Percentiles rank a stretch among this genome's conserved stretches.
Conservation (phyloP, 1,140 invertebrate genomes). For the Andricus grossulariae region DNA sequence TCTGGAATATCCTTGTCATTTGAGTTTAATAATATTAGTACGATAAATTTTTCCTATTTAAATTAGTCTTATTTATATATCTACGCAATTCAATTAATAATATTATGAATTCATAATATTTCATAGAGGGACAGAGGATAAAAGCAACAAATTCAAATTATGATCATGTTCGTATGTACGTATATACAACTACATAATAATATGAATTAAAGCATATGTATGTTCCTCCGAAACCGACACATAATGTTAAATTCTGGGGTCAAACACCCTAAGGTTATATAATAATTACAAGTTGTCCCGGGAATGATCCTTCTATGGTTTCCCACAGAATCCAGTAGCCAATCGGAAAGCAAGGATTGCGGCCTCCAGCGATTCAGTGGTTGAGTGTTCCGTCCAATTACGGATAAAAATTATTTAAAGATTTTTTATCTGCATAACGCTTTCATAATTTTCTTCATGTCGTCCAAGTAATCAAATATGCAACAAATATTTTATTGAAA, state of each 20-base stretch:
- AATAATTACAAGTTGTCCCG: conserved; percentile 28
- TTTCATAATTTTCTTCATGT: background rate
- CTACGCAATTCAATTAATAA: no score
- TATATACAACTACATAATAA: background rate
- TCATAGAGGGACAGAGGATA: no score
- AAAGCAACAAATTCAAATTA: no score
- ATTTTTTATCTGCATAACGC: conserved; percentile 20
- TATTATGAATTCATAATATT: no score
- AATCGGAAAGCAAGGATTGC: background rate
- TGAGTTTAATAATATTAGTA: no score
- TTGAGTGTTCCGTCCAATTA: conserved; percentile 22
- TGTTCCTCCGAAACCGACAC: background rate
- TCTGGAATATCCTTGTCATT: no score
- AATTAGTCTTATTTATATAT: no score
- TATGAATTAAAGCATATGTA: background rate
- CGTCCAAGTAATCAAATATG: background rate
- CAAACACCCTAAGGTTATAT: conserved; percentile 4
- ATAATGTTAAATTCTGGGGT: background rate
- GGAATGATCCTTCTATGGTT: conserved; percentile 20
- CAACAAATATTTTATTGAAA: conserved; percentile 15
- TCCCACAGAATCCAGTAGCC: conserved; percentile 22
- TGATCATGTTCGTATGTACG: no score
- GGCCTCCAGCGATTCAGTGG: conserved; percentile 9
- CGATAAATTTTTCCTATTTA: no score
- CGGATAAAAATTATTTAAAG: conserved; percentile 12